Evolutionary conservation across 2,888 invertebrate species (phyloP).

Genomic region (Rhopalosiphum nymphaeae): DNA sequence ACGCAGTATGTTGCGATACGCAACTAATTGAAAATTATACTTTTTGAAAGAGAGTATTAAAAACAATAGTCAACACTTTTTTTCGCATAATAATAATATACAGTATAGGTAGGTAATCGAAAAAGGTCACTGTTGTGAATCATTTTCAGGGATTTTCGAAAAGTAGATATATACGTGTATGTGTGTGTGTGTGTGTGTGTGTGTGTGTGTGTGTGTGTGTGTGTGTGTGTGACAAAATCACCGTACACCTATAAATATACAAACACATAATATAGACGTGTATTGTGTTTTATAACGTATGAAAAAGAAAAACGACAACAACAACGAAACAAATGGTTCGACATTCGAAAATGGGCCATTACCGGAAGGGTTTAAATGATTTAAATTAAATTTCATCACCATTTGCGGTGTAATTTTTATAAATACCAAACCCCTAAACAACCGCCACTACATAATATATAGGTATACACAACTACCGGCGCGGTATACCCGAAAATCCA

Average conservation of each 20-base stretch:
- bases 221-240: background rate
- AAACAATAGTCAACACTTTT: background rate
- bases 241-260: background rate
- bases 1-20: background rate
- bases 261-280: background rate
- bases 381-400: conserved; percentile 63
- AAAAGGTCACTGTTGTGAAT: background rate
- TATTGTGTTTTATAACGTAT: background rate
- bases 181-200: background rate
- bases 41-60: background rate
- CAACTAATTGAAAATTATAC: background rate
- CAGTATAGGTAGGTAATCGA: background rate
- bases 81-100: background rate
- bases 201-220: background rate
- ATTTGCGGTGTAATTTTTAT: conserved; percentile 51
- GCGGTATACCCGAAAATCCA: background rate
- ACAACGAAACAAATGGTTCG: conserved; percentile 34
- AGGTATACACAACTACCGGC: background rate
- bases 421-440: conserved; percentile 49
- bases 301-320: conserved; percentile 19
- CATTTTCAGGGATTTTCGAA: background rate
- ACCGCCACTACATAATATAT: background rate
- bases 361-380: conserved; percentile 60
- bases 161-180: background rate
- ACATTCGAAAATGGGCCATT: conserved; percentile 51